Base-by-base conservation (phyloP, 1,140 invertebrate species). In the Diorhabda carinulata region DNA sequence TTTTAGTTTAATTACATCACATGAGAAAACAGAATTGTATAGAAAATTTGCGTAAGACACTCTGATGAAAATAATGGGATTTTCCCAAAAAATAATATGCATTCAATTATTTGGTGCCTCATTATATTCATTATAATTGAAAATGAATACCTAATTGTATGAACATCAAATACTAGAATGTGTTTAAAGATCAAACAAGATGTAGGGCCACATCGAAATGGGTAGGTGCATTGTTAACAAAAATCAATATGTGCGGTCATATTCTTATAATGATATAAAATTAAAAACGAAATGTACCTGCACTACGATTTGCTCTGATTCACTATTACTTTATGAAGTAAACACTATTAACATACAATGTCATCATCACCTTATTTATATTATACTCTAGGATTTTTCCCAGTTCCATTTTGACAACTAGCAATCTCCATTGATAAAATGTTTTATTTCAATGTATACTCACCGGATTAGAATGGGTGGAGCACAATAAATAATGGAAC, bases 231-330 rank as follows among this genome's bases (percentile, higher is more conserved):
- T 64, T 57, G 43, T 42, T 40, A 25, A 56, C 63, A 64, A 64
- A 64, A 64, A 64, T 64, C 63, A 64, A 64, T 64, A 52, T 52
- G 63, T 56, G 45, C 63, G 52, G 45, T n/a, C 63, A n/a, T 44
- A 25, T 64, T 6, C 63, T 64, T 56, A 47, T 44, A 57, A 25
- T 25, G 25, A 25, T 25, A 25, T 25, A 25, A 25, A 25, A 25
- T 25, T 25, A 25, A 25, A 25, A 25, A 25, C 25, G 25, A 25
- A 25, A 25, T 25, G 25, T 25, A 25, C 25, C 25, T 25, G 25
- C 25, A 25, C 25, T 25, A 25, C 25, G 25, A 25, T 25, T 25
- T 25, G 25, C 25, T 25, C 25, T 25, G 25, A 25, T 25, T 25
- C 25, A 25, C 25, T 25, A 25, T 25, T 25, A 25, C 25, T 25